Percentiles rank a stretch among this genome's conserved stretches.
These are phyloP conservation scores for Austrolebias charrua DNA, from an alignment of 2,797 vertebrate species.

Conservation along the genomic window DNA sequence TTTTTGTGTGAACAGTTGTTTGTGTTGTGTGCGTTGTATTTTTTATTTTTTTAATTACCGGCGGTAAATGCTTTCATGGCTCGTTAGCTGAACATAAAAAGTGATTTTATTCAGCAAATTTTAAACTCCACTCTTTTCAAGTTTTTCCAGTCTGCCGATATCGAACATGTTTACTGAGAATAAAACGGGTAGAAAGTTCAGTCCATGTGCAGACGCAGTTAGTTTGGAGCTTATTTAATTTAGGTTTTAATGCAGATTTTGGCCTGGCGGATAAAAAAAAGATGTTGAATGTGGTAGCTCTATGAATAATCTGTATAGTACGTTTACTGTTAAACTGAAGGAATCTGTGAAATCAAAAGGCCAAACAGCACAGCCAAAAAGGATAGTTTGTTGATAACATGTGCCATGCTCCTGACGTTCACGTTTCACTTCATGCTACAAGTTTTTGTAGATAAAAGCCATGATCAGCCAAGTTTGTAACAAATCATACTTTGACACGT, in stretches of 20 bases:
- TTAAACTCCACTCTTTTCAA: neutral
- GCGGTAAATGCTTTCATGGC: constrained; percentile 20
- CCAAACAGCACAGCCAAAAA: constrained; percentile 35
- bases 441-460: constrained; percentile 49
- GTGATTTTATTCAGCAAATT: constrained; percentile 8
- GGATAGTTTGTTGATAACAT: constrained; percentile 4
- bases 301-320: constrained; percentile 5
- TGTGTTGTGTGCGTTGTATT: too few relatives aligned
- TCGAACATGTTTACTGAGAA: constrained; percentile 17
- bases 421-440: constrained; percentile 30
- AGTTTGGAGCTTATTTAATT: constrained; percentile 19
- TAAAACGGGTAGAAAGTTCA: constrained; percentile 20
- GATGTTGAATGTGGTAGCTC: neutral
- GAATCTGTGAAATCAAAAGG: constrained; percentile 12
- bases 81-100: constrained; percentile 27
- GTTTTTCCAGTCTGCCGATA: constrained; percentile 4
- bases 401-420: constrained; percentile 4
- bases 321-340: constrained; percentile 17
- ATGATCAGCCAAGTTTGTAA: constrained; percentile 35
- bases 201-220: constrained; percentile 16
- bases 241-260: constrained; percentile 8
- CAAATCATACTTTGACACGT: constrained; percentile 37
- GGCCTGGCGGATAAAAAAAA: neutral
- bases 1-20: too few relatives aligned
- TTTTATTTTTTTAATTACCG: neutral